A percentile compares a stretch with the other conserved stretches of the same genome.
Conservation (phyloP, 2,797 vertebrate species). For the Pangasius macronema region DNA sequence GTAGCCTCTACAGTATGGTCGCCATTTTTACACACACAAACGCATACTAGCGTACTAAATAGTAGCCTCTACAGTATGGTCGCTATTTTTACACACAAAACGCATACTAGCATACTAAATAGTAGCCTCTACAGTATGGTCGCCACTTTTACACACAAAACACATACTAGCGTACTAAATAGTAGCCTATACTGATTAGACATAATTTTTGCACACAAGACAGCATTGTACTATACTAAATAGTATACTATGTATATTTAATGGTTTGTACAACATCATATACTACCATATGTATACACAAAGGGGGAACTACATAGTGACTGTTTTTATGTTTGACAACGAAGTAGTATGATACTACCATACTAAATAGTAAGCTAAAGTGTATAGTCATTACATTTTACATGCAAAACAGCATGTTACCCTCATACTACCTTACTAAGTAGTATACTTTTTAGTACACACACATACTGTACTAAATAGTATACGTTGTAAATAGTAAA, state of each 20-base stretch:
- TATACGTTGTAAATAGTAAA: background rate
- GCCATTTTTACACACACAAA: background rate
- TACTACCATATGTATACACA: too few species aligned
- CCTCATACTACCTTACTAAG: background rate
- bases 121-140: background rate
- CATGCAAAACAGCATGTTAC: background rate
- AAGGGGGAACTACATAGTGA: too few species aligned
- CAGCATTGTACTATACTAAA: background rate
- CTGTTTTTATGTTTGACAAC: background rate
- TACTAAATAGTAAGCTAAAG: too few species aligned
- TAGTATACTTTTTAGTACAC: background rate
- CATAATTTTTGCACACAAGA: background rate
- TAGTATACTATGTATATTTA: too few species aligned
- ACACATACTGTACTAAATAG: background rate
- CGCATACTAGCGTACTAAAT: background rate
- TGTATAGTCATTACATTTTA: background rate
- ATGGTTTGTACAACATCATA: background rate
- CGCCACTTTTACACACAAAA: too few species aligned
- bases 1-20: background rate
- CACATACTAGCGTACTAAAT: background rate
- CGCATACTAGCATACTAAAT: background rate
- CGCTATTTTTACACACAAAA: too few species aligned
- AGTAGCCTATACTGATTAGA: background rate
- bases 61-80: background rate
- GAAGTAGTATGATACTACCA: background rate